Conservation (phyloP, 2,888 invertebrate species). For the Drosophila pseudotalamancana region DNA sequence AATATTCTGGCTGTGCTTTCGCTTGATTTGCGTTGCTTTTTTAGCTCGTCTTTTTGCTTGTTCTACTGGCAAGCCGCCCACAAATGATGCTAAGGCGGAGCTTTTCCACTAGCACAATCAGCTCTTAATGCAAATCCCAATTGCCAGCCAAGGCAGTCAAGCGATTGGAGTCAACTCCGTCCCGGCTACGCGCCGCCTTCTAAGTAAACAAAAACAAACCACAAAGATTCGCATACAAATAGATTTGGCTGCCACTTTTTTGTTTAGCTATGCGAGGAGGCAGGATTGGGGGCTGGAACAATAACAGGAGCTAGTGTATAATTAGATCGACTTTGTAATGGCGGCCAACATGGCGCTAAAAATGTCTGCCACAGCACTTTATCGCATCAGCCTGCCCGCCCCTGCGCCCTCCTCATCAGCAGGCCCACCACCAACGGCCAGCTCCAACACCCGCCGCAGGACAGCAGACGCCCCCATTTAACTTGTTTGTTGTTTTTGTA, state of each 20-base stretch:
- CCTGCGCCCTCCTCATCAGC: not conserved
- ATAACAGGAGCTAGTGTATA: slow-evolving; percentile 62
- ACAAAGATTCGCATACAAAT: slow-evolving; percentile 51
- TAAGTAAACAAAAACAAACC: slow-evolving; percentile 40
- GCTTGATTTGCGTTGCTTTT: slow-evolving; percentile 9
- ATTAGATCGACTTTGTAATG: slow-evolving; percentile 73
- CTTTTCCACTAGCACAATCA: slow-evolving; percentile 29
- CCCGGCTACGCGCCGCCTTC: slow-evolving; percentile 7
- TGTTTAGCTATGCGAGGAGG: slow-evolving; percentile 2
- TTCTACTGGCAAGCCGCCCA: slow-evolving; percentile 23
- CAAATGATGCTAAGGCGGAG: slow-evolving; percentile 6
- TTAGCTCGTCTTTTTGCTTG: not conserved
- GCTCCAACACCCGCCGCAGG: slow-evolving; percentile 28
- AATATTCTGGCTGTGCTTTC: slow-evolving; percentile 31
- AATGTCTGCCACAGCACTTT: slow-evolving; percentile 70
- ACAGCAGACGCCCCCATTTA: slow-evolving; percentile 54
- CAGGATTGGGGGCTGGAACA: slow-evolving; percentile 18
- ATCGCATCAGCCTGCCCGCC: slow-evolving; percentile 42
- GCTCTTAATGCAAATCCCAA: slow-evolving; percentile 54
- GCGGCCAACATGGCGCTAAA: slow-evolving; percentile 70
- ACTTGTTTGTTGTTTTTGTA: slow-evolving; percentile 38
- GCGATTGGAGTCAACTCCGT: slow-evolving; percentile 43
- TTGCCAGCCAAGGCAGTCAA: slow-evolving; percentile 40
- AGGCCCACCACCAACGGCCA: not conserved
- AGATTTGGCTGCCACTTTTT: slow-evolving; percentile 37